These are phyloP conservation scores for Lepus timidus DNA, from an alignment of 2,113 vertebrate genomes.

Conservation along the genomic window DNA sequence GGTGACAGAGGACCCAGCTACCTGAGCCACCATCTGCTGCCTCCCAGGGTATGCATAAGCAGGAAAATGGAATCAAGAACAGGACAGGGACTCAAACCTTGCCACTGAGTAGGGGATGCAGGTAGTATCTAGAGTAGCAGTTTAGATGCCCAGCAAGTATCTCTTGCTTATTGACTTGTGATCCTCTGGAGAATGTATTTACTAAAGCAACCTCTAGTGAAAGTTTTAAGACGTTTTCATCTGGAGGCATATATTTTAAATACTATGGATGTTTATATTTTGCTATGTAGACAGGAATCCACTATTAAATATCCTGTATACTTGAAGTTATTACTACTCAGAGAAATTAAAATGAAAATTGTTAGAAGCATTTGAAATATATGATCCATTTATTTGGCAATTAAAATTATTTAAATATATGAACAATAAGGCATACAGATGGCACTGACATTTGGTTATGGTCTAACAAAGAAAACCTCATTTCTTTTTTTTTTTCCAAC, in stretches of 20 bases:
- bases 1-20: too few species aligned
- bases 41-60: too few species aligned
- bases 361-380: constrained; percentile 21
- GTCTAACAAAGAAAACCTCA: not conserved
- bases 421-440: not conserved
- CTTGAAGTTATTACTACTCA: constrained; percentile 8
- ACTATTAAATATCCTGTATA: not conserved
- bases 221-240: constrained; percentile 7
- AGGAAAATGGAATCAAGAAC: too few species aligned
- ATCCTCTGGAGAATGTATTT: constrained; percentile 24
- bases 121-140: too few species aligned
- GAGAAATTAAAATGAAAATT: not conserved
- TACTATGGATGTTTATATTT: not conserved
- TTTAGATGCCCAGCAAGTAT: too few species aligned
- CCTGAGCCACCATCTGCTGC: too few species aligned
- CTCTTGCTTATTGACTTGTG: not conserved
- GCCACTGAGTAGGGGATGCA: too few species aligned
- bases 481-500: not conserved
- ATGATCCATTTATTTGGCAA: not conserved
- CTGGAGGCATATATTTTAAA: not conserved
- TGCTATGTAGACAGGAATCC: not conserved
- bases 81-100: too few species aligned
- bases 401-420: constrained; percentile 4
- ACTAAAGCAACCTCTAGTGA: not conserved
- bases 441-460: constrained; percentile 16